Evolutionary conservation across 2,113 vertebrate species (phyloP).

Genomic region (Crypturellus undulatus): DNA sequence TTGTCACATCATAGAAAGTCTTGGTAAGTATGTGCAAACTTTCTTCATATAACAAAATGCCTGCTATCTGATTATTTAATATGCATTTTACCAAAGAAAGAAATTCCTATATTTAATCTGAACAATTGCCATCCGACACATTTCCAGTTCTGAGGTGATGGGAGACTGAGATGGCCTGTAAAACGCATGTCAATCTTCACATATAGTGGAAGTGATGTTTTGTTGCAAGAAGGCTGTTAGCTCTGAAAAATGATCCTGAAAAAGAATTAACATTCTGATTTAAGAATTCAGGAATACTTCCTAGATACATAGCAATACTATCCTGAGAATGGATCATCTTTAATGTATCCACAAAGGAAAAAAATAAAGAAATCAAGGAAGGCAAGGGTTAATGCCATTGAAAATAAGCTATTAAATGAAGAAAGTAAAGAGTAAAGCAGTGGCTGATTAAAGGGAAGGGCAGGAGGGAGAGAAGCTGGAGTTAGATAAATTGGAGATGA

Average conservation of each 20-base stretch:
- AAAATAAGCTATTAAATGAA: not conserved
- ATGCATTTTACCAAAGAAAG: not conserved
- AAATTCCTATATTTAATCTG: not conserved
- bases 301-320: not conserved
- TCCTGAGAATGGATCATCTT: not conserved
- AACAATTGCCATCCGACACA: not conserved
- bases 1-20: not conserved
- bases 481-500: not conserved
- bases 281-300: not conserved
- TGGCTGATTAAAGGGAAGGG: not conserved
- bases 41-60: not conserved
- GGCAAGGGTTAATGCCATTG: not conserved
- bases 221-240: not conserved
- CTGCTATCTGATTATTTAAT: not conserved
- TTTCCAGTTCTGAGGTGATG: not conserved
- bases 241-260: not conserved
- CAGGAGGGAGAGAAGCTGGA: not conserved
- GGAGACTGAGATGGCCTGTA: not conserved
- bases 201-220: not conserved
- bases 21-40: not conserved
- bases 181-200: not conserved
- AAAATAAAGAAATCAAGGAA: not conserved
- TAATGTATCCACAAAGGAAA: not conserved
- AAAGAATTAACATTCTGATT: not conserved
- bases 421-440: not conserved